Conservation (phyloP, 2,888 invertebrate genomes). For the Drosophila macrospina region DNA sequence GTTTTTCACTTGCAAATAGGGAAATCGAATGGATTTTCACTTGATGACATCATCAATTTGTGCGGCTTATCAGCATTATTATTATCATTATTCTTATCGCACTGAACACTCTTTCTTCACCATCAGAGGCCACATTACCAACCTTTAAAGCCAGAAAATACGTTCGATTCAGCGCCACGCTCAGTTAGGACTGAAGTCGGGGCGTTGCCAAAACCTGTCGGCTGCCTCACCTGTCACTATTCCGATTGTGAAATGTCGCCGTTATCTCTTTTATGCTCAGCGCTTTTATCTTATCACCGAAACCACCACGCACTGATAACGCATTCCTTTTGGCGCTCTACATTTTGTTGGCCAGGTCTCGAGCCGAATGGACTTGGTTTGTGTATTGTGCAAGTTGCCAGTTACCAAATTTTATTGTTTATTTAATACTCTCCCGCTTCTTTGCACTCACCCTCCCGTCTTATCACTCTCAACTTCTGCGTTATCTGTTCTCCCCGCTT, state of each 20-base stretch:
- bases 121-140: slow-evolving; percentile 44
- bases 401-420: slow-evolving; percentile 58
- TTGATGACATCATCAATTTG: slow-evolving; percentile 78
- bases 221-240: slow-evolving; percentile 57
- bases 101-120: slow-evolving; percentile 40
- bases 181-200: slow-evolving; percentile 78
- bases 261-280: slow-evolving; percentile 63
- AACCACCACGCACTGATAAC: slow-evolving; percentile 62
- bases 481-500: slow-evolving; percentile 12
- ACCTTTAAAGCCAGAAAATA: slow-evolving; percentile 67
- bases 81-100: slow-evolving; percentile 42
- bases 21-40: slow-evolving; percentile 44
- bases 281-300: slow-evolving; percentile 57
- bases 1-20: slow-evolving; percentile 18
- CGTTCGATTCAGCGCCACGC: slow-evolving; percentile 78
- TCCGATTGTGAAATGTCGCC: slow-evolving; percentile 74
- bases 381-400: slow-evolving; percentile 63
- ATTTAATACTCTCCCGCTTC: slow-evolving; percentile 43
- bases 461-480: background rate
- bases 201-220: slow-evolving; percentile 64
- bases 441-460: background rate
- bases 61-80: slow-evolving; percentile 62
- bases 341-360: slow-evolving; percentile 43
- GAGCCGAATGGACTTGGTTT: slow-evolving; percentile 4
- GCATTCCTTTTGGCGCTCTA: slow-evolving; percentile 59